Conservation (phyloP, 2,113 vertebrate species). For the Ceyx melanurus region DNA sequence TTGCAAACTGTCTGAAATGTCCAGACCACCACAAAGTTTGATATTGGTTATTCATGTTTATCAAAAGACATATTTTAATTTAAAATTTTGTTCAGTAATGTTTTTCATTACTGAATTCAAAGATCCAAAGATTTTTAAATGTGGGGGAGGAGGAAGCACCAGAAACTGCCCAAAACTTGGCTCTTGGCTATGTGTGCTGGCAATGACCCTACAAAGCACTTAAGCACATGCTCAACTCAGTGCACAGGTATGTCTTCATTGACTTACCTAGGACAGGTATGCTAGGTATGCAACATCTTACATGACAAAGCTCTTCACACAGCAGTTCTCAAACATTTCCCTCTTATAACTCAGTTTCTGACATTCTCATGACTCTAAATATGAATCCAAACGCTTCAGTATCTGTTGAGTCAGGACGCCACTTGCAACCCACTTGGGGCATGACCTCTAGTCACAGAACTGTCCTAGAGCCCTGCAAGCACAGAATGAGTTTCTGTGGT, state of each 20-base stretch:
- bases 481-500: conserved; percentile 35
- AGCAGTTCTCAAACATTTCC: conserved; percentile 30
- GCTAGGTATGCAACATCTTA: conserved; percentile 27
- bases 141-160: not conserved
- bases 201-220: not conserved
- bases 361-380: conserved; percentile 37
- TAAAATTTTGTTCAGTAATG: not conserved
- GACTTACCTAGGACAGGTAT: conserved; percentile 40
- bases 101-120: not conserved
- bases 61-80: not conserved
- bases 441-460: conserved; percentile 31
- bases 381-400: conserved; percentile 30
- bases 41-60: not conserved
- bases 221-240: not conserved
- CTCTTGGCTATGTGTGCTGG: not conserved
- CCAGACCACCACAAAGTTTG: not conserved
- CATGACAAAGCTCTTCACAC: conserved; percentile 9
- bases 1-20: not conserved
- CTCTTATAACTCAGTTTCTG: conserved; percentile 43
- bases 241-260: conserved; percentile 20
- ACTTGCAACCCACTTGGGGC: conserved; percentile 15
- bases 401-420: conserved; percentile 59
- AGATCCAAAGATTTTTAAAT: not conserved
- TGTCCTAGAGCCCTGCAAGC: not conserved
- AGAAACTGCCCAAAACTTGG: not conserved